Evolutionary conservation across 2,888 invertebrate species (phyloP).

Genomic region (Adineta ricciae): DNA sequence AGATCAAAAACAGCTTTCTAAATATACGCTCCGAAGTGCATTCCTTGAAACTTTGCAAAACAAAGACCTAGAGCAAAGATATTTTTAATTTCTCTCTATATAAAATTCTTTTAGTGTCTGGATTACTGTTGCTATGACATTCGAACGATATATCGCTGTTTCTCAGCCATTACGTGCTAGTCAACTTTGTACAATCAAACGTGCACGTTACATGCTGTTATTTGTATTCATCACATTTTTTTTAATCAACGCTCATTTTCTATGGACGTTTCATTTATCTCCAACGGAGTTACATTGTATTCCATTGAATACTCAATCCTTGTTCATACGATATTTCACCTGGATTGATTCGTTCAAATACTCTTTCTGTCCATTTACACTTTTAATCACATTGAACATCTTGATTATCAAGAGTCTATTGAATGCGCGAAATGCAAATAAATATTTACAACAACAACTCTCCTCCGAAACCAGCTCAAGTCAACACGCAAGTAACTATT

Average conservation of each 20-base stretch:
- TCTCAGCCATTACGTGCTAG: conserved; percentile 39
- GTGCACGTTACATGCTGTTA: conserved; percentile 37
- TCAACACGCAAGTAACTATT: neutral
- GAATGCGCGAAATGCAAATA: conserved; percentile 15
- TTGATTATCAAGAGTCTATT: conserved; percentile 38
- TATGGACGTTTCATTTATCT: conserved; percentile 36
- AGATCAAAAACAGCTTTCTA: too few species aligned
- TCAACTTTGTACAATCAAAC: conserved; percentile 37
- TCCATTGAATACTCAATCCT: conserved; percentile 36
- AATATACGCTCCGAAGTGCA: too few species aligned
- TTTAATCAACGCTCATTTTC: conserved; percentile 39
- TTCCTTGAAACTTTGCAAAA: too few species aligned
- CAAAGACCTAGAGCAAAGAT: too few species aligned
- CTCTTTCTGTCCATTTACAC: conserved; percentile 40
- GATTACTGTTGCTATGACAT: conserved; percentile 41
- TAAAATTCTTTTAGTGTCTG: conserved; percentile 37
- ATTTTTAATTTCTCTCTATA: conserved; percentile 38
- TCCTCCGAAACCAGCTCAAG: neutral
- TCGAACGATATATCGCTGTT: conserved; percentile 41
- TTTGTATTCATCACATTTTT: conserved; percentile 35
- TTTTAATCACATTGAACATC: conserved; percentile 40
- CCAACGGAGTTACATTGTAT: conserved; percentile 35
- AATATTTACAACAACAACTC: neutral
- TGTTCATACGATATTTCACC: conserved; percentile 38
- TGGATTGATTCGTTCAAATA: conserved; percentile 42